These are phyloP conservation scores for Leucoraja ocellata DNA, from an alignment of 2,797 vertebrate species.

Conservation along the genomic window DNA sequence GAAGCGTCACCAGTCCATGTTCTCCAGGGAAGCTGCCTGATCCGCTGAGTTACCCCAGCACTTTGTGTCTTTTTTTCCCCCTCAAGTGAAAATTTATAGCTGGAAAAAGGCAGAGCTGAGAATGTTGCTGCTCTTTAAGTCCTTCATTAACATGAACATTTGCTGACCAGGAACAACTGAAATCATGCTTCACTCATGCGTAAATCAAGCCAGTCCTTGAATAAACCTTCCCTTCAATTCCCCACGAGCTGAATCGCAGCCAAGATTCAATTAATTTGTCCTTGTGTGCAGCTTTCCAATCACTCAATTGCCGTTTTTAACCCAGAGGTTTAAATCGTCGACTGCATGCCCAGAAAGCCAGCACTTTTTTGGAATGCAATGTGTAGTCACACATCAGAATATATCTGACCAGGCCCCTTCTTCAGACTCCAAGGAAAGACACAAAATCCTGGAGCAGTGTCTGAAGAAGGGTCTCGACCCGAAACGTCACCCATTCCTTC, in stretches of 20 bases:
- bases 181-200: neutral
- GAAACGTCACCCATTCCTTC: no score
- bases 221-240: constrained; percentile 20
- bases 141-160: constrained; percentile 4
- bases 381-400: neutral
- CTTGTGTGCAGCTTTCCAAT: constrained; percentile 6
- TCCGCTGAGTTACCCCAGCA: no score
- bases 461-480: no score
- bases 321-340: neutral
- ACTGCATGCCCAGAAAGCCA: neutral
- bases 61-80: no score
- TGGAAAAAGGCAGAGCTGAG: neutral
- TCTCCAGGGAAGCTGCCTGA: no score
- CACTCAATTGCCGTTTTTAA: neutral
- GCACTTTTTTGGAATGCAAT: neutral
- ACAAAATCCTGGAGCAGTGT: no score
- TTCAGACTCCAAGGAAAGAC: no score
- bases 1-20: no score
- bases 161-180: neutral
- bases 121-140: neutral
- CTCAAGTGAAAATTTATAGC: neutral
- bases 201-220: constrained; percentile 16
- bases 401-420: no score
- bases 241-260: neutral
- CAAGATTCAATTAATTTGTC: constrained; percentile 27